A percentile compares a stretch with the other conserved stretches of the same genome.
Evolutionary conservation across 2,113 vertebrate genomes (phyloP).

Genomic region (Helogale parvula): DNA sequence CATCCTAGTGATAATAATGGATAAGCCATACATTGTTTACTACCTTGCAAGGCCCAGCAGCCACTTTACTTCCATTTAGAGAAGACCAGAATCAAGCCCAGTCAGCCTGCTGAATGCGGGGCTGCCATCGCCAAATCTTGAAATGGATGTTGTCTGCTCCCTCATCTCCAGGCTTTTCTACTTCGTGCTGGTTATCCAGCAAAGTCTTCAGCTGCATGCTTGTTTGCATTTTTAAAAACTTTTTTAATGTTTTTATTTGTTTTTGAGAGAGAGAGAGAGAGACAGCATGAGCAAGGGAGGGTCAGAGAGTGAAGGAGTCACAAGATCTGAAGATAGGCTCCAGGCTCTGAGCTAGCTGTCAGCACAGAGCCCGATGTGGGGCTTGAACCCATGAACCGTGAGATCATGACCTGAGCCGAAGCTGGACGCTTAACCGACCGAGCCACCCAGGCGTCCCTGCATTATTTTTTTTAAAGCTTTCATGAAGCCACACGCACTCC

Average conservation of each 20-base stretch:
- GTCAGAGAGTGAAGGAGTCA: no score
- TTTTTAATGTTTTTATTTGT: no score
- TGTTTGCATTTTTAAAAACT: not conserved
- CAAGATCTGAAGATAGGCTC: no score
- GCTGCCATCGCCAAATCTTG: not conserved
- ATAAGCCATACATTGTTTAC: not conserved
- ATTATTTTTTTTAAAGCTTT: not conserved
- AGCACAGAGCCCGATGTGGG: no score
- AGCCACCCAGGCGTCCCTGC: no score
- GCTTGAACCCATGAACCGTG: no score
- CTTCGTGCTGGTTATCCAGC: not conserved
- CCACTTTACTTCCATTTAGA: not conserved
- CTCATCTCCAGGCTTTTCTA: not conserved
- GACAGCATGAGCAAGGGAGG: no score
- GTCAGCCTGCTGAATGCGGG: no score
- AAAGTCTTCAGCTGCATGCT: not conserved
- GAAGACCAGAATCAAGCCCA: not conserved
- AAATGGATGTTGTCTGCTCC: not conserved
- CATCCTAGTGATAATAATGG: not conserved
- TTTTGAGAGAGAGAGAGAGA: no score
- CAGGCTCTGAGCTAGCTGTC: no score
- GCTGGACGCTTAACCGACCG: no score
- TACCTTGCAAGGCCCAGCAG: accelerated
- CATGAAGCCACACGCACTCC: not conserved
- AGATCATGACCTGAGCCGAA: no score